phyloP scores from a whole-genome alignment of 2,888 invertebrate genomes.

The Hydraecia micacea region DNA sequence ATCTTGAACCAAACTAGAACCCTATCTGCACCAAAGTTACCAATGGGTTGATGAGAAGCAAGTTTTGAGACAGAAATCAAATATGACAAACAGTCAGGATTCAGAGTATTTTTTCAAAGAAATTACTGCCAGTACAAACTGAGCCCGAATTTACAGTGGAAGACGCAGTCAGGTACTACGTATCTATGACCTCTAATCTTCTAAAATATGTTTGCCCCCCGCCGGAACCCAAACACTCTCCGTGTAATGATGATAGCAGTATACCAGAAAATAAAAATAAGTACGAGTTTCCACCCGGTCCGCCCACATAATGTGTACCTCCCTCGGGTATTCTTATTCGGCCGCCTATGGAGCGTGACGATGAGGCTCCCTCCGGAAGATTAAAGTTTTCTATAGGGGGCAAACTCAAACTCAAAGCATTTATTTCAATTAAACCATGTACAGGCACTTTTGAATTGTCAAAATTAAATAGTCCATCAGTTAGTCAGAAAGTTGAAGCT shows the following conservation, averaged over 20 bases:
- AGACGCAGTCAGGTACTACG: too few species aligned
- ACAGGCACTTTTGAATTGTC: too few species aligned
- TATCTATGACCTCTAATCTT: too few species aligned
- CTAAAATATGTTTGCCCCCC: too few species aligned
- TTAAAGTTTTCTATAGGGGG: slow-evolving; percentile 73
- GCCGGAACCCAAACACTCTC: too few species aligned
- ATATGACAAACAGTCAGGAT: slow-evolving; percentile 77
- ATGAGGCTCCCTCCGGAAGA: slow-evolving; percentile 58
- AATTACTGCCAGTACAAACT: slow-evolving; percentile 31
- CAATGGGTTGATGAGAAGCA: slow-evolving; percentile 3
- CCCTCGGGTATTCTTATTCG: neutral
- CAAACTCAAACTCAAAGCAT: too few species aligned
- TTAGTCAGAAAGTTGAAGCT: too few species aligned
- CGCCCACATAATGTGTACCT: neutral
- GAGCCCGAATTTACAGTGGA: slow-evolving; percentile 72
- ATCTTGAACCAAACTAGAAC: neutral
- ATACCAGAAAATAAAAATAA: too few species aligned
- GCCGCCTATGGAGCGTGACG: neutral
- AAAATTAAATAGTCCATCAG: too few species aligned
- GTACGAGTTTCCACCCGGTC: too few species aligned
- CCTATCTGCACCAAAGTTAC: neutral
- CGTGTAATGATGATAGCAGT: too few species aligned
- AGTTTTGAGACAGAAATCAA: slow-evolving; percentile 69
- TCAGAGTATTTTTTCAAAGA: slow-evolving; percentile 70
- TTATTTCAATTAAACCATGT: too few species aligned